Base-by-base conservation (phyloP, 2,888 invertebrate species). In the Diabrotica balteata region DNA sequence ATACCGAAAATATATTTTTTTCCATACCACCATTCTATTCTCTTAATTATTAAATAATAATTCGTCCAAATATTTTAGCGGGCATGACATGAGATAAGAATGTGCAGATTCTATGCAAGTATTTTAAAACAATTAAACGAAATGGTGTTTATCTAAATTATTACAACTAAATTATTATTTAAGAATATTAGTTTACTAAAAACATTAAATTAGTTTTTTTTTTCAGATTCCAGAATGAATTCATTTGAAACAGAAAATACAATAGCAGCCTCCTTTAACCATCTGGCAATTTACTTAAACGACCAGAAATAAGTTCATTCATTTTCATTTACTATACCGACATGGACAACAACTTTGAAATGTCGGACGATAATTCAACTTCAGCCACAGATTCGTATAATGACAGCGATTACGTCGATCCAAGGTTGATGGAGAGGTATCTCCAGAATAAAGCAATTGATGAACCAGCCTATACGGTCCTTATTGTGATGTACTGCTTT, bases 381-480 rank as follows among this genome's bases (percentile, higher is more conserved):
- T 60, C 43, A 22, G 4, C 50, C 10, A 59, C 11, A 11, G 61
- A 64, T 8, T 42, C 52, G 32, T 17, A 58, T 7, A 64, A 68
- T 59, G 54, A 46, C 11, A 66, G 61, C 67, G 78, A 77, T 54
- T 77, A 77, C 59, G 76, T 82, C 52, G 83, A 84, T 76, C 81
- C 81, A 7, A 77, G 85, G 59, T 83, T 89, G n/a, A 81, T 89
- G 52, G 87, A 89, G 66, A 87, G 89, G 73, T 91, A 90, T 80
- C 85, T 89, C 6, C 85, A 87, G 68, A 93, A 93, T 82, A 87
- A 90, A 61, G 90, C 90, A 59, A 89, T 94, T 53, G 90, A 91
- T 74, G 90, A 90, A 70, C 88, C 89, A 0, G 90, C 91, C 45
- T 89, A 90, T 79, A 86, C 90, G 7, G 82, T 89, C 4, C 87